Evolutionary conservation across 2,797 vertebrate species (phyloP).

Genomic region (Lithobates sylvaticus): DNA sequence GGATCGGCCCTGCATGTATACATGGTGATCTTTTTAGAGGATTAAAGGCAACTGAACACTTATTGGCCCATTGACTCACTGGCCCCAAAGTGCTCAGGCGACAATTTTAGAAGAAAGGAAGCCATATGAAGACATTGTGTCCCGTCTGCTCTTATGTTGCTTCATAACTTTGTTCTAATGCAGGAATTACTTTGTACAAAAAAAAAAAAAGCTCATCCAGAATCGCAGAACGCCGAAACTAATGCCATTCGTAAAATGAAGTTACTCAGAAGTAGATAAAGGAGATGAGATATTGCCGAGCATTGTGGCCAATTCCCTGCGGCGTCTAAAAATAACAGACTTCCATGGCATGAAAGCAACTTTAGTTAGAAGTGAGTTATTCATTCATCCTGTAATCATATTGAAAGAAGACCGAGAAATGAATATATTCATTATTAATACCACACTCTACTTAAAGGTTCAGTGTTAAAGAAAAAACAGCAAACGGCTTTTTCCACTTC

Average conservation of each 20-base stretch:
- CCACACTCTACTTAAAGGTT: conserved; percentile 2
- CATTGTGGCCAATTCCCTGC: conserved; percentile 16
- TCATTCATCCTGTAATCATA: conserved; percentile 48
- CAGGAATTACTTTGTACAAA: too few species aligned
- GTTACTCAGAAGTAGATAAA: conserved; percentile 12
- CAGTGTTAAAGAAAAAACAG: not conserved
- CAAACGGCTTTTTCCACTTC: not conserved
- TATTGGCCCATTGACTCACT: too few species aligned
- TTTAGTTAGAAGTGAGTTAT: conserved; percentile 9
- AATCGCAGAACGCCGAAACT: too few species aligned
- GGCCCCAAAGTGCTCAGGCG: too few species aligned
- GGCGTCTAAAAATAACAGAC: conserved; percentile 48
- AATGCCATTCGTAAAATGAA: not conserved
- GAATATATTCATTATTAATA: conserved; percentile 27
- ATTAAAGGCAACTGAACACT: too few species aligned
- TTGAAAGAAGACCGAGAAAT: not conserved
- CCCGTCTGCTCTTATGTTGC: too few species aligned
- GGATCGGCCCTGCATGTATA: too few species aligned
- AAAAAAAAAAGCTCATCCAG: too few species aligned
- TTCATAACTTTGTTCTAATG: too few species aligned
- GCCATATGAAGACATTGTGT: too few species aligned
- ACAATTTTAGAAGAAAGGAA: too few species aligned
- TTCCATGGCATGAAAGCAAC: conserved; percentile 25
- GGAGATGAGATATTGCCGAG: conserved; percentile 16
- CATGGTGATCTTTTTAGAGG: too few species aligned